These are phyloP conservation scores for Timandra comae DNA, from an alignment of 2,888 invertebrate genomes.

Conservation along the genomic window DNA sequence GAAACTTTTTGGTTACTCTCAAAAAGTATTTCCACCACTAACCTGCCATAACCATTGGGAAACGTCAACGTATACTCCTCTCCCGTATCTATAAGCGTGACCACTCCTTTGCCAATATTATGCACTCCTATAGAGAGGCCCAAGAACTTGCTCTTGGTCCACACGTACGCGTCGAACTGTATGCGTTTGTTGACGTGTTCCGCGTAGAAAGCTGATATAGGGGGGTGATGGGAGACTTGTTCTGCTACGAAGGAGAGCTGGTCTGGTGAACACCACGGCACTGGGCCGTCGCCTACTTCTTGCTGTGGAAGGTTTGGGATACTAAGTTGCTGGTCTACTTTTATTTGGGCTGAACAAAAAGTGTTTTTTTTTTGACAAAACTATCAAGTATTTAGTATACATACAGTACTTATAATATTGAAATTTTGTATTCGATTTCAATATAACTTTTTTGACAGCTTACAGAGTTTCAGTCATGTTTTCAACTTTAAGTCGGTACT, in stretches of 20 bases:
- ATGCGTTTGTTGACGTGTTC: constrained; percentile 95
- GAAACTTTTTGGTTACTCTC: too few species aligned
- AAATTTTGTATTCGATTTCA: too few species aligned
- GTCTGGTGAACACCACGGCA: constrained; percentile 92
- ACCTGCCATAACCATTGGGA: constrained; percentile 98
- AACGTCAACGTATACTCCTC: constrained; percentile 98
- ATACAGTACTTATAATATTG: too few species aligned
- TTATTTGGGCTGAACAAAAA: too few species aligned
- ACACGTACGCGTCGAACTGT: constrained; percentile 97
- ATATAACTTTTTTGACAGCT: too few species aligned
- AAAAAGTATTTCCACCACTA: too few species aligned
- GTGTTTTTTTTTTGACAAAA: too few species aligned
- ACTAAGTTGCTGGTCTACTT: too few species aligned
- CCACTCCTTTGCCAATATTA: constrained; percentile 95
- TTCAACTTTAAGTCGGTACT: too few species aligned
- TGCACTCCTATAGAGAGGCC: constrained; percentile 98
- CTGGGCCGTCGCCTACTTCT: constrained; percentile 86
- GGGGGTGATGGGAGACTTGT: constrained; percentile 99
- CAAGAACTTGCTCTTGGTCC: constrained; percentile 99
- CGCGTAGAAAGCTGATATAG: constrained; percentile 99
- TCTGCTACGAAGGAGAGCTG: constrained; percentile 97
- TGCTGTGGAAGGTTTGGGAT: too few species aligned
- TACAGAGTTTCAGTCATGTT: too few species aligned
- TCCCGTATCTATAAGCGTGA: constrained; percentile 91
- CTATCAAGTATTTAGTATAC: too few species aligned